Base-by-base conservation (phyloP, 2,113 vertebrate species). In the Pardalotus punctatus region DNA sequence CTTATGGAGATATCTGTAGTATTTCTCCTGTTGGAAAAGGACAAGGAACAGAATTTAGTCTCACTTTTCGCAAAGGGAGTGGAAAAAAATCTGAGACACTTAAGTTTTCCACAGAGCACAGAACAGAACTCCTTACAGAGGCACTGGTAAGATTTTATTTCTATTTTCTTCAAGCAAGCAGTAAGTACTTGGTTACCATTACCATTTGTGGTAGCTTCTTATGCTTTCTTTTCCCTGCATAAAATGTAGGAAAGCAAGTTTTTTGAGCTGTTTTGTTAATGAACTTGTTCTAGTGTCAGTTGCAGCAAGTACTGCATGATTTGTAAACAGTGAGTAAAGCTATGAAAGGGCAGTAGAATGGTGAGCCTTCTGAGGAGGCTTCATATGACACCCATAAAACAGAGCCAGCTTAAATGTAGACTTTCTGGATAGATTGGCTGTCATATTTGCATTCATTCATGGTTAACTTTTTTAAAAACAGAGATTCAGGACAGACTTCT, bases 401-500 rank as follows among this genome's bases (percentile, higher is more conserved):
- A 36, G 23, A 4, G 11, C 57, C 28, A 42, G 8, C 54, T 86
- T 69, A 53, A 72, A 61, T 1, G 0, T 72, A 51, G 51, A 48
- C 24, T 71, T 92, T 66, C 71, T 93, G 64, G 60, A 18, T 66
- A 71, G 47, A 35, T 51, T 31, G 3, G 13, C 66, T 84, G 11
- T 78, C 10, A 13, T 76, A 53, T 88, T 66, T 92, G 28, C 51
- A 47, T 92, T 97, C 54, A 88, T 77, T 94, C 35, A 53, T 5
- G 27, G 25, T 92, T 80, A 40, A 94, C 83, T 96, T 85, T 93
- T 65, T 96, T 96, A 40, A 89, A 90, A 95, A 95, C 98, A 99
- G 99, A 98, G 99, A 97, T 99, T 99, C 98, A 98, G 99, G 97
- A 99, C 99, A 86, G 99, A 99, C 96, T 99, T 99, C 98, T 98